Evolutionary conservation across 2,888 invertebrate genomes (phyloP).

Genomic region (Drosophila kuntzei): DNA sequence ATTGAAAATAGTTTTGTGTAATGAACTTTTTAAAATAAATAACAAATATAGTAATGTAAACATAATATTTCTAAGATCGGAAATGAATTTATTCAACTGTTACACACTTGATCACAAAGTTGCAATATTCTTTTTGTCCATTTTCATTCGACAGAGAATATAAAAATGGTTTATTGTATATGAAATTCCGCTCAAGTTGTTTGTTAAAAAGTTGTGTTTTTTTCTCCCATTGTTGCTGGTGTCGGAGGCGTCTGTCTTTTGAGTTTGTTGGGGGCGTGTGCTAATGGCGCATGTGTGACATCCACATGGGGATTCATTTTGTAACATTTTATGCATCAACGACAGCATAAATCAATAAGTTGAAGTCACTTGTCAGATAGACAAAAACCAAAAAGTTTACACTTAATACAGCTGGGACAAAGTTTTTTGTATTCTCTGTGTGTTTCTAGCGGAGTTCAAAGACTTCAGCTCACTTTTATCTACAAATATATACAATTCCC

Average conservation of each 20-base stretch:
- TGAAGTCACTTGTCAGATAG: conserved; percentile 22
- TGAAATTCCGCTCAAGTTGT: conserved; percentile 60
- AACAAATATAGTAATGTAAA: background rate
- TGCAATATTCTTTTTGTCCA: background rate
- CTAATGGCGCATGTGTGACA: conserved; percentile 76
- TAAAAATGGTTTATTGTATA: conserved; percentile 59
- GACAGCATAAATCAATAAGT: conserved; percentile 75
- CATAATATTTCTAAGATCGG: too few species aligned
- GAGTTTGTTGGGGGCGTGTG: conserved; percentile 35
- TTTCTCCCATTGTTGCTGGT: background rate
- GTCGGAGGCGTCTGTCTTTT: conserved; percentile 25
- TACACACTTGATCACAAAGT: background rate
- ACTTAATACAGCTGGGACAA: conserved; percentile 19
- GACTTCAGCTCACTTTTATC: background rate
- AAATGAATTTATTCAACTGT: background rate
- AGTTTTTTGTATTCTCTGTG: background rate
- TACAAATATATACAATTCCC: background rate
- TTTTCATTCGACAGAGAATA: background rate
- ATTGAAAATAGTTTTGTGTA: background rate
- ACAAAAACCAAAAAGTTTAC: conserved; percentile 14
- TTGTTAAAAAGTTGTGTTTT: conserved; percentile 48
- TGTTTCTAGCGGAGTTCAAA: background rate
- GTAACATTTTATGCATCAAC: conserved; percentile 53
- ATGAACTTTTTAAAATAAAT: background rate
- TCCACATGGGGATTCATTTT: conserved; percentile 69